Base-by-base conservation (phyloP, 1,140 invertebrate genomes). In the Brachionus koreanus region DNA sequence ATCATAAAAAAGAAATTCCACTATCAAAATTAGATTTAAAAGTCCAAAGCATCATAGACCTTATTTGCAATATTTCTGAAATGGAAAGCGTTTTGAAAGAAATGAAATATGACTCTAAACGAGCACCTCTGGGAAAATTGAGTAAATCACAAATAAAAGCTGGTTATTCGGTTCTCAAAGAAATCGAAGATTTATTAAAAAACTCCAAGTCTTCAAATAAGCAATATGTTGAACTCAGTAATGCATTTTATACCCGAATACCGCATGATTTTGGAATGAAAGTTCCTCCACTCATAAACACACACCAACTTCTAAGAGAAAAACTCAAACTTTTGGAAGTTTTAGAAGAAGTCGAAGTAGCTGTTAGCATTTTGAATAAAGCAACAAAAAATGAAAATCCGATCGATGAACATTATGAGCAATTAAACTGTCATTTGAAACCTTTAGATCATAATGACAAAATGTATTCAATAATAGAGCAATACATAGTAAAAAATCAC, bases 101-200 rank as follows among this genome's bases (percentile, higher is more conserved):
- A 87, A 98, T 97, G 91, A 95, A 93, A 91, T 91, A 98, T 84
- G 96, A 98, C 89, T 91, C 94, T 83, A 94, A 96, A 74, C 97
- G 98, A 89, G 97, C 98, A 95, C 97, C 97, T 0, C 89, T 98
- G 2, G 97, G 96, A 57, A 98, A 98, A 90, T 86, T 99, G 0
- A 97, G 95, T 10, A 92, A 93, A 85, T 92, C 92, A 83, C 96
- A 98, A 89, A 93, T 99, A 46, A 91, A 94, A 85, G 90, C 92
- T 57, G 96, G 95, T 0, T 98, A 94, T 86, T 88, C 87, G 49
- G 92, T 97, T 19, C 87, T 98, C 0, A 92, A 91, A 2, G 93
- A 97, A 85, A 87, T 97, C n/a, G 91, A 93, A 85, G 87, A 91
- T 42, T 85, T 93, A 6, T 88, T 94, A 0, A 65, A 65, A 23